Conservation (phyloP, 2,797 vertebrate species). For the Malacoctenus gilli region DNA sequence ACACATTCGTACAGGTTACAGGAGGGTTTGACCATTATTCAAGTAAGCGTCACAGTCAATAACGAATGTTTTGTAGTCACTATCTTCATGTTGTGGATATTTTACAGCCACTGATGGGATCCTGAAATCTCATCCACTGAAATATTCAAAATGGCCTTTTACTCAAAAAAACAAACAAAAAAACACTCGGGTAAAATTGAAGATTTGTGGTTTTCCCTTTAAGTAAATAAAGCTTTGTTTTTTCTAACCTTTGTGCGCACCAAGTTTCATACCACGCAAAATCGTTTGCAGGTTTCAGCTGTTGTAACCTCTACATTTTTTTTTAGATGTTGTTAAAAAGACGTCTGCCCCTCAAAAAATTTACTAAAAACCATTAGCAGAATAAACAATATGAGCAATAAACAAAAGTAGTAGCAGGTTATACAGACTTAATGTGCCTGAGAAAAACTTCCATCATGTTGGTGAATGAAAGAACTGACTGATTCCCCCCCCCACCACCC, state of each 20-base stretch:
- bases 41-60: constrained; percentile 26
- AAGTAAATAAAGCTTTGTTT: too few species aligned
- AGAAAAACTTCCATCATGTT: constrained; percentile 41
- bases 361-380: too few species aligned
- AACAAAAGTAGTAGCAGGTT: constrained; percentile 18
- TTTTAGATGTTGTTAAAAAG: background rate
- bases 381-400: constrained; percentile 12
- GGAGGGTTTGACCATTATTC: constrained; percentile 22
- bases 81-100: constrained; percentile 11
- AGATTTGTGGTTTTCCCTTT: too few species aligned
- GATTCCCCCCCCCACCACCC: constrained; percentile 15
- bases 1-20: constrained; percentile 60
- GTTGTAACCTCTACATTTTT: constrained; percentile 32
- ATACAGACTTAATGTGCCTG: constrained; percentile 49
- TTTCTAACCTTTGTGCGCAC: too few species aligned
- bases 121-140: constrained; percentile 23
- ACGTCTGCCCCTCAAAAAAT: constrained; percentile 41
- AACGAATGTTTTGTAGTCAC: constrained; percentile 16
- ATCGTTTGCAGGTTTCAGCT: constrained; percentile 16
- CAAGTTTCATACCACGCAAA: constrained; percentile 8
- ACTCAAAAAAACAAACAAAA: constrained; percentile 10
- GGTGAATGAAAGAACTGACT: constrained; percentile 10
- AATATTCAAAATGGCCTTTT: constrained; percentile 9
- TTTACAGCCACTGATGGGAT: constrained; percentile 13
- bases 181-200: too few species aligned